Evolutionary conservation across 2,113 vertebrate genomes (phyloP), one percentile per base, ranked within the genome.

Genomic region (Herpailurus yagouaroundi): DNA sequence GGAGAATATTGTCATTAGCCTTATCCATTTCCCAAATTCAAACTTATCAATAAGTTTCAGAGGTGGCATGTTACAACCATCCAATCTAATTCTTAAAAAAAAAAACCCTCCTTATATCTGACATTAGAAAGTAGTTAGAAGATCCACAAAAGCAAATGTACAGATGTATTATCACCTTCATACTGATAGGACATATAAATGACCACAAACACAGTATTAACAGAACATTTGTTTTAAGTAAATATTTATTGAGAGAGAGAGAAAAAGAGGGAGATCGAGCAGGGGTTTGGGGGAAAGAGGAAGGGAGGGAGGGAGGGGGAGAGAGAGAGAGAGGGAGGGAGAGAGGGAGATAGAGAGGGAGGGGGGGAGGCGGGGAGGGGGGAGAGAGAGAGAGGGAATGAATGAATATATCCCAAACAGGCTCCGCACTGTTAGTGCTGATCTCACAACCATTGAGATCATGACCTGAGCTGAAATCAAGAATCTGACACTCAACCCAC

Each of bases 41-140:
- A 92, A 92, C 15, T 91, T 91, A 93, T 13, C 9, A 84, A 27
- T 4, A 33, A 4, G 38, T 76, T 84, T 66, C 29, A 90, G 82
- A 77, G 27, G 11, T 12, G 89, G 52, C 33, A 96, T 76, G 23
- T 50, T 50, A 92, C 21, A 85, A 92, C 50, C 80, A n/a, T 83
- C n/a, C 48, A 95, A 89, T 69, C 15, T 57, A 55, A 71, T 48
- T 55, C 48, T 74, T 85, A 21, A 81, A 85, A 85, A 93, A 73
- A 45, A 95, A 7, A 15, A 6, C 16, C 27, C 31, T 45, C 50
- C 41, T 19, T 86, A n/a, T n/a, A 93, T 41, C 48, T 83, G n/a
- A 91, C 33, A 81, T 63, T 60, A 91, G 38, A 64, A 86, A 91
- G 50, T 45, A 74, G 10, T 95, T 15, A 68, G 31, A 84, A 50